Base-by-base conservation (phyloP, 2,888 invertebrate genomes). In the Ectemnius continuus region DNA sequence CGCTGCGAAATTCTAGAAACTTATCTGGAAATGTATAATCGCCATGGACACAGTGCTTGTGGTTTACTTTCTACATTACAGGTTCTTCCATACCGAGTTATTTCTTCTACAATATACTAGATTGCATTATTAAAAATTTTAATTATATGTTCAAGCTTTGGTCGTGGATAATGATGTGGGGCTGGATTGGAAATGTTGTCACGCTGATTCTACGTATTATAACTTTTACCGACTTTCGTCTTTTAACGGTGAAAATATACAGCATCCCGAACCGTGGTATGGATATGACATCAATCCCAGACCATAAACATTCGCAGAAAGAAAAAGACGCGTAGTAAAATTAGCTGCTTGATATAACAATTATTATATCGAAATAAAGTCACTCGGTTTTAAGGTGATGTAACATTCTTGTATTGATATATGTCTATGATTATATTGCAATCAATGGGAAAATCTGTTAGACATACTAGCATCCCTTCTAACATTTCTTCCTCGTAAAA, bases 401-500 rank as follows among this genome's bases (percentile, higher is more conserved):
- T 36, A 6, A 11, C 36, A 36, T 36, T 36, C 36, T 36, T 36
- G 36, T 36, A 36, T 36, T 36, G 6, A 36, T 8, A 2, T 28
- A 28, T 28, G 26, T 14, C 11, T 60, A 4, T 6, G 5, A n/a
- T 26, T 60, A 6, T n/a, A 60, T 60, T 28, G 28, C 28, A 14
- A 6, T 62, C 68, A 75, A 52, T 72, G 73, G 0, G 26, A 13
- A 73, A 87, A 88, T 79, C 91, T 84, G 2, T 81, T 88, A 2
- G 86, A 86, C 87, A 92, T 89, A 36, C 80, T 84, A 0, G 91
- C 92, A 16, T 86, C 85, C 52, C 89, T 87, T 76, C 78, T 86
- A 6, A 66, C 70, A 81, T 94, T 93, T 28, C 83, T 87, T 2
- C 94, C 94, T 20, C 93, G 86, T 2, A 94, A 90, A 59, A 93